Conservation (phyloP, 2,888 invertebrate genomes). For the Chrysodeixis includens region DNA sequence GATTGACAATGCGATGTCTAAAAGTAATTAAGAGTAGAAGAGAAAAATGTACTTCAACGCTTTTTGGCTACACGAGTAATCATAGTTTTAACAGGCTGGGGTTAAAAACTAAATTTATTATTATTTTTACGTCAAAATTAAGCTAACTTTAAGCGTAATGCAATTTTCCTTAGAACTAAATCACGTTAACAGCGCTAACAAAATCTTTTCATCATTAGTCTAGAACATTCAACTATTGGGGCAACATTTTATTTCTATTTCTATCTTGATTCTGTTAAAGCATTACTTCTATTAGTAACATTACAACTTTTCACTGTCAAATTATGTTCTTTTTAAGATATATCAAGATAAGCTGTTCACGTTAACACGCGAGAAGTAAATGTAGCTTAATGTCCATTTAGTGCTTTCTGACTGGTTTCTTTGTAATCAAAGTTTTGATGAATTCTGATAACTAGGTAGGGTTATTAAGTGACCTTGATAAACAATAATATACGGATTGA, state of each 20-base stretch:
- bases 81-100: background rate
- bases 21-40: too few relatives aligned
- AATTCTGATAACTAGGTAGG: background rate
- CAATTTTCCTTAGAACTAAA: background rate
- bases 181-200: background rate
- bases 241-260: background rate
- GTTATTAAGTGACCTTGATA: background rate
- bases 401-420: background rate
- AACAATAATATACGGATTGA: background rate
- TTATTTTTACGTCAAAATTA: too few relatives aligned
- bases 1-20: too few relatives aligned
- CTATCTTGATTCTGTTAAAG: constrained; percentile 1
- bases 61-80: background rate
- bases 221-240: background rate
- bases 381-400: background rate
- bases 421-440: background rate
- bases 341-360: background rate
- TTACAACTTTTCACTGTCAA: constrained; percentile 3
- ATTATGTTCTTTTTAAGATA: background rate
- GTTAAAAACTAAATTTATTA: background rate
- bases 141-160: background rate
- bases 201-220: constrained; percentile 3
- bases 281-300: constrained; percentile 2
- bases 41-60: background rate
- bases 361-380: background rate